Evolutionary conservation across 1,140 invertebrate species (phyloP), one percentile per base, ranked within the genome.

Genomic region (Macrotrachela quadricornifera): DNA sequence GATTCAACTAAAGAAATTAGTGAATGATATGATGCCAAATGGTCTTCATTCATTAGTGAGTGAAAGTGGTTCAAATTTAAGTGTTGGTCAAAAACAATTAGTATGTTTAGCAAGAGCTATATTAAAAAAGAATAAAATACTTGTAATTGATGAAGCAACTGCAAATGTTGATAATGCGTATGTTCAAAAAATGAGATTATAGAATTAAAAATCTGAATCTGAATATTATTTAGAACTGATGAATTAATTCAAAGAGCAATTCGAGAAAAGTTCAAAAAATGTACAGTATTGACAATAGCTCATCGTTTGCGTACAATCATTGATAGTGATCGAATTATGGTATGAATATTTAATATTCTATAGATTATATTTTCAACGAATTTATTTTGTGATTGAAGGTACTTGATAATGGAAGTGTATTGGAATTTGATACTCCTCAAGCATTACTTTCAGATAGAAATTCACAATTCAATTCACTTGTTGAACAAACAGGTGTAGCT

Each of bases 121-220:
- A 21, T 72, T 96, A 8, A 79, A 82, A 49, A 83, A 83, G 67
- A 77, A 84, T 16, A 83, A 90, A 79, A 80, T 95, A 54, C 67
- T 96, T 10, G 81, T 86, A 59, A 80, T 95, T 49, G 90, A 95
- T 68, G 90, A 96, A 72, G 90, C 85, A 1, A 95, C 90, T 1
- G 85, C 90, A 17, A 64, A 64, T 44, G 61, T 68, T 11, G 66
- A 68, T 56, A 30, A 30, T 30, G 21, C 21, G 21, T 30, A 8
- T 4, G 21, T 30, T 2, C 2, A 30, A 30, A n/a, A n/a, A 30
- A 8, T 4, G 21, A 30, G 21, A 30, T 2, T 4, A 30, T 4
- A 4, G 21, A 30, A 8, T 4, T 30, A 30, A 30, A 30, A 8
- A 30, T 30, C 3, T 30, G 21, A 4, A 30, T 4, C 3, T 30